These are phyloP conservation scores for Cephalotes varians DNA, from an alignment of 2,888 invertebrate genomes.

Conservation along the genomic window DNA sequence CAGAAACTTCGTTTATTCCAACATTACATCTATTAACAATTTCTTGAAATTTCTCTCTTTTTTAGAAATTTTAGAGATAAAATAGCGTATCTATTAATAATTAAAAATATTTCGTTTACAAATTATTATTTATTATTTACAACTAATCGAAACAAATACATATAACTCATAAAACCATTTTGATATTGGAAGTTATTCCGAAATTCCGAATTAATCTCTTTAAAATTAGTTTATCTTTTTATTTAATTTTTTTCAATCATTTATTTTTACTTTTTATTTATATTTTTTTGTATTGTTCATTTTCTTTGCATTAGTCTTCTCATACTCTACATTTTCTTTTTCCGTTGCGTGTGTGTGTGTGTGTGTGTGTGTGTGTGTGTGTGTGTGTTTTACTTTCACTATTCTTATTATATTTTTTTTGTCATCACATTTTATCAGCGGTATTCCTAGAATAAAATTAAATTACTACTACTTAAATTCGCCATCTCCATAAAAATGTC, in stretches of 20 bases:
- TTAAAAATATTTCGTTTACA: background rate
- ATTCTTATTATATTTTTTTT: background rate
- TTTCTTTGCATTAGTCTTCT: background rate
- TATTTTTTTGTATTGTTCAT: background rate
- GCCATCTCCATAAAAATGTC: background rate
- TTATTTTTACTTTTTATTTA: background rate
- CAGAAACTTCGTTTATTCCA: background rate
- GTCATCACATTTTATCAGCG: background rate
- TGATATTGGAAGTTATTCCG: background rate
- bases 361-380: too few species aligned
- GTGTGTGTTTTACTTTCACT: too few species aligned
- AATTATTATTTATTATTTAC: background rate
- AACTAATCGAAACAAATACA: background rate
- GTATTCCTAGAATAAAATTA: background rate
- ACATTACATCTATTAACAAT: background rate
- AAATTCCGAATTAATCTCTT: background rate
- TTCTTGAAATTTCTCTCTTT: background rate
- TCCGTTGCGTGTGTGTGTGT: background rate
- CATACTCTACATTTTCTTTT: background rate
- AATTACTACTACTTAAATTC: background rate
- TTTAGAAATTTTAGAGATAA: background rate
- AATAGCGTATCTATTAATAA: background rate
- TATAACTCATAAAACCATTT: background rate
- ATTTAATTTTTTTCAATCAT: background rate
- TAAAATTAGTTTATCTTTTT: background rate